These are phyloP conservation scores for Leptestheria dahalacensis DNA, from an alignment of 1,140 invertebrate species.

Conservation along the genomic window DNA sequence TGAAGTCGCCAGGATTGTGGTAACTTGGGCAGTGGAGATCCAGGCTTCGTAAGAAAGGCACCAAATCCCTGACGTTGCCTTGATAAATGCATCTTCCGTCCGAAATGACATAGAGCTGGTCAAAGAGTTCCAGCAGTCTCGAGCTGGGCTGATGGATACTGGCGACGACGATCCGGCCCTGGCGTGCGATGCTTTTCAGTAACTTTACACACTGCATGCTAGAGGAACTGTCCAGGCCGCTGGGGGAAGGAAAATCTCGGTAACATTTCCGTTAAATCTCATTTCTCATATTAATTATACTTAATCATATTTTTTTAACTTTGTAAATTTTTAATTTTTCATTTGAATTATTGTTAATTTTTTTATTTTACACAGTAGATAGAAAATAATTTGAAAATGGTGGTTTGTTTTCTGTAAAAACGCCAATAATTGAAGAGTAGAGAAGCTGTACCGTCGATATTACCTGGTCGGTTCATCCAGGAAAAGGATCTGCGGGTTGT, in stretches of 20 bases:
- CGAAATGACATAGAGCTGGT: constrained; percentile 73
- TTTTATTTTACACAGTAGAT: too few relatives aligned
- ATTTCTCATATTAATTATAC: too few relatives aligned
- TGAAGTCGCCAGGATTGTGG: constrained; percentile 90
- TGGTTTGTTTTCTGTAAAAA: too few relatives aligned
- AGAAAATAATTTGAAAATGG: too few relatives aligned
- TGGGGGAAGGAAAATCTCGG: too few relatives aligned
- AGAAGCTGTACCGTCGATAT: constrained; percentile 14
- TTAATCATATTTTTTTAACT: too few relatives aligned
- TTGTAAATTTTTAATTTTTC: too few relatives aligned
- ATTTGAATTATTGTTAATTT: too few relatives aligned
- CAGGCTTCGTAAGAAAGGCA: constrained; percentile 70
- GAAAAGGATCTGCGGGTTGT: constrained; percentile 79
- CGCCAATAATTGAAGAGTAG: neutral
- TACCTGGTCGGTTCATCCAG: constrained; percentile 89
- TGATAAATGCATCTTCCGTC: constrained; percentile 86
- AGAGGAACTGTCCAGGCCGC: constrained; percentile 39
- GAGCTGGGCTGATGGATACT: constrained; percentile 95
- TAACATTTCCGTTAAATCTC: too few relatives aligned
- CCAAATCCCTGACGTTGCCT: constrained; percentile 56
- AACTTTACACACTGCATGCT: constrained; percentile 38
- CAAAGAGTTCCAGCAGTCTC: constrained; percentile 88
- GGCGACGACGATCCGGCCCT: constrained; percentile 68
- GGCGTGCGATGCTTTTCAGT: constrained; percentile 38
- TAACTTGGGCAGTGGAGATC: constrained; percentile 77